A percentile compares a stretch with the other conserved stretches of the same genome.
phyloP scores from a whole-genome alignment of 2,888 invertebrate genomes.

The Trichogramma dendrolimi region DNA sequence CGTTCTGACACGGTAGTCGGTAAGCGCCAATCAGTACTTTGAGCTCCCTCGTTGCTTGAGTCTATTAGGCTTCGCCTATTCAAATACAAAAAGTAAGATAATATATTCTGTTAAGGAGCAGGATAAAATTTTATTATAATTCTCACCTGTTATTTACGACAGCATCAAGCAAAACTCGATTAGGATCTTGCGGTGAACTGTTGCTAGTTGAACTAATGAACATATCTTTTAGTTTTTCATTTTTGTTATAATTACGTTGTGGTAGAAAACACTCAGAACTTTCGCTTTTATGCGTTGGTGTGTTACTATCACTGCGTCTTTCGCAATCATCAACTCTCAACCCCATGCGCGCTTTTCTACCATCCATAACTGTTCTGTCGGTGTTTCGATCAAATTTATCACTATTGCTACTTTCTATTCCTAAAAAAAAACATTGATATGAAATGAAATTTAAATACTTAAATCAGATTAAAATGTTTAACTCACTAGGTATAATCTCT shows the following conservation, averaged over 20 bases:
- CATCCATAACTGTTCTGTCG: constrained; percentile 46
- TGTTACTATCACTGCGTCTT: constrained; percentile 33
- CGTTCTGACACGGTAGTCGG: constrained; percentile 54
- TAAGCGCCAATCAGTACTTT: constrained; percentile 51
- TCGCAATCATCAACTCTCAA: constrained; percentile 43
- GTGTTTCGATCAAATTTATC: constrained; percentile 46
- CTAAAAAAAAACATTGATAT: constrained; percentile 15
- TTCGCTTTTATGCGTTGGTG: constrained; percentile 43
- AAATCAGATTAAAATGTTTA: neutral
- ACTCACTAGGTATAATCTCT: constrained; percentile 30
- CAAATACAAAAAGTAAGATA: neutral
- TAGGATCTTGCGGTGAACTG: constrained; percentile 39
- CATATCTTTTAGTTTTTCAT: constrained; percentile 36
- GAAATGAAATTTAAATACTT: neutral
- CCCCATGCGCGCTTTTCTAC: constrained; percentile 48
- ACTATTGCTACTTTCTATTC: constrained; percentile 42
- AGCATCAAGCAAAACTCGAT: constrained; percentile 38
- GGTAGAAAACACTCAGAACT: constrained; percentile 49
- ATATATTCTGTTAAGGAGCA: neutral
- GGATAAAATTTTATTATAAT: neutral
- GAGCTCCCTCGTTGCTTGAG: constrained; percentile 35
- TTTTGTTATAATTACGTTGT: constrained; percentile 36
- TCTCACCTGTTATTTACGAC: constrained; percentile 33
- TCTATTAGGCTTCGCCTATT: constrained; percentile 31
- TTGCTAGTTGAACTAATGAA: constrained; percentile 38